These are phyloP conservation scores for Anas capensis DNA, from an alignment of 2,797 vertebrate species.

Conservation along the genomic window DNA sequence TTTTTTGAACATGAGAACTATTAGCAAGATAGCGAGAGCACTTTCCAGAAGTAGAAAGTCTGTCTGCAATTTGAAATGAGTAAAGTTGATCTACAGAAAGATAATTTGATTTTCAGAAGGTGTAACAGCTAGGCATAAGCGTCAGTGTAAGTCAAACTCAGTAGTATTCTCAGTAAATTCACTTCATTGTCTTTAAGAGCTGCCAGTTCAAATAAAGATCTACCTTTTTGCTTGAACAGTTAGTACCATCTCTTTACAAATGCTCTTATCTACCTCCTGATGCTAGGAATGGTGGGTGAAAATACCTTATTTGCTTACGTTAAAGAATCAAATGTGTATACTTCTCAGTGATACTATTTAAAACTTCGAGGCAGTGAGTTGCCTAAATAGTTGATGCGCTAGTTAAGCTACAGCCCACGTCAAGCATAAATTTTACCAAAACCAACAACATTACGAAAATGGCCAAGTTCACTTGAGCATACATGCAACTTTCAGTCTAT, in stretches of 20 bases:
- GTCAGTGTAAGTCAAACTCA: not conserved
- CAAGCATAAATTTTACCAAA: not conserved
- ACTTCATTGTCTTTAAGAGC: not conserved
- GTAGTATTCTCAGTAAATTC: not conserved
- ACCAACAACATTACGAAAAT: not conserved
- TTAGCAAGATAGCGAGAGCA: not conserved
- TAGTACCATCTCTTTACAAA: not conserved
- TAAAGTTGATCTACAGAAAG: not conserved
- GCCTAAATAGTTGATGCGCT: not conserved
- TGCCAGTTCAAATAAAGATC: not conserved
- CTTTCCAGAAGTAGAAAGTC: not conserved
- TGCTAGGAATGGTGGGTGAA: not conserved
- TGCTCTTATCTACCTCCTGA: not conserved
- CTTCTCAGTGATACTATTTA: not conserved
- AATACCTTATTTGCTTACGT: not conserved
- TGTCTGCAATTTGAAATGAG: not conserved
- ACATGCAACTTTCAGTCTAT: not conserved
- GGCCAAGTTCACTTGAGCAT: not conserved
- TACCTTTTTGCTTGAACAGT: not conserved
- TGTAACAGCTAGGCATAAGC: not conserved
- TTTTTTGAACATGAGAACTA: too few relatives aligned
- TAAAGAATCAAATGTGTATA: not conserved
- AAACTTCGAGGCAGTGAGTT: not conserved
- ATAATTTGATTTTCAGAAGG: not conserved
- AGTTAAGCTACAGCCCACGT: not conserved